Conservation (phyloP, 2,113 vertebrate genomes). For the Macaca nemestrina region DNA sequence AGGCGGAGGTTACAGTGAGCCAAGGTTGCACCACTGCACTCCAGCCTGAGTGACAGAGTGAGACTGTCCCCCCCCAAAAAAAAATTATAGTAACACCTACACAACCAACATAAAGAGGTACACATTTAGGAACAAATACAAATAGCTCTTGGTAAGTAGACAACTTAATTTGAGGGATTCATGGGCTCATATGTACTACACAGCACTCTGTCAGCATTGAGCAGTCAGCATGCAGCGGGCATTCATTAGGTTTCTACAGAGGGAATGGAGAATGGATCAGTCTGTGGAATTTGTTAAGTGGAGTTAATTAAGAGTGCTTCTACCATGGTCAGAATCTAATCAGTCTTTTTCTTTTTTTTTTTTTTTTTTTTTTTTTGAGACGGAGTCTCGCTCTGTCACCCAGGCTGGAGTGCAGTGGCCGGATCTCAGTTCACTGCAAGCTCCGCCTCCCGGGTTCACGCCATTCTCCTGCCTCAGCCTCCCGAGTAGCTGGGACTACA, state of each 20-base stretch:
- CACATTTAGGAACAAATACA: not conserved
- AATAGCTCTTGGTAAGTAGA: conserved; percentile 21
- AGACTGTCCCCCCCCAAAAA: not conserved
- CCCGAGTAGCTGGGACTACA: too few relatives aligned
- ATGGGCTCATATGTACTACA: not conserved
- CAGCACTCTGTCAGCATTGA: not conserved
- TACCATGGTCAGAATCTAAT: not conserved
- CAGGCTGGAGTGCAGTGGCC: too few relatives aligned
- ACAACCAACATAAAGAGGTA: conserved; percentile 19
- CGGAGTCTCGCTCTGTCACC: too few relatives aligned
- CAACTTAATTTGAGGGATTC: not conserved
- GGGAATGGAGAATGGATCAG: not conserved
- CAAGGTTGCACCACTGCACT: too few relatives aligned
- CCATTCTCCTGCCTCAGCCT: too few relatives aligned
- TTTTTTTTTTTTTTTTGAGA: too few relatives aligned
- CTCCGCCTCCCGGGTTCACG: too few relatives aligned
- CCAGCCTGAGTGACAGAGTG: too few relatives aligned
- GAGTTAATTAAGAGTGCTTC: not conserved
- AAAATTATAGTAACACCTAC: not conserved
- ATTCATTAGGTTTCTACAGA: not conserved
- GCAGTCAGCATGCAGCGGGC: not conserved
- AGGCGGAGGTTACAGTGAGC: too few relatives aligned
- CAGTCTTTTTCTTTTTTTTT: conserved; percentile 10
- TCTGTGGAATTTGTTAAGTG: conserved; percentile 23
- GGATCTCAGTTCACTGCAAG: too few relatives aligned